These are phyloP conservation scores for Emydoidea blandingii DNA, from an alignment of 2,797 vertebrate species.

Conservation along the genomic window DNA sequence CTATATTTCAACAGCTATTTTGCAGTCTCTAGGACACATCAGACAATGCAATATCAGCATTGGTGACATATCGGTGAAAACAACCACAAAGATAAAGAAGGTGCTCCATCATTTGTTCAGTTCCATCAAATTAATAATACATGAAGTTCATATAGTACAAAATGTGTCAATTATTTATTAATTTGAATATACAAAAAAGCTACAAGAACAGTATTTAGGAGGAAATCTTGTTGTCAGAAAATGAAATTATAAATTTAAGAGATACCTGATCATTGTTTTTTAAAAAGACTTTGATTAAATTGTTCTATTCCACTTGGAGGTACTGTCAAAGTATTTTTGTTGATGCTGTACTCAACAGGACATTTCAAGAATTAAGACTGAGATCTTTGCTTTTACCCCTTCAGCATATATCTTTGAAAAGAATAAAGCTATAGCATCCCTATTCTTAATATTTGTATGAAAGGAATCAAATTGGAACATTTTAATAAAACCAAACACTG, in stretches of 20 bases:
- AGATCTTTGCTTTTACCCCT: neutral
- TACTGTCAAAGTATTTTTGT: neutral
- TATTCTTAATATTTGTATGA: neutral
- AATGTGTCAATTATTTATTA: conserved; percentile 76
- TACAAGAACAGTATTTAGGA: neutral
- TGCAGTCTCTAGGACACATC: conserved; percentile 61
- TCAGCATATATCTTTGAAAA: conserved; percentile 5
- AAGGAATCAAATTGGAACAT: conserved; percentile 9
- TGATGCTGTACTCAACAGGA: neutral
- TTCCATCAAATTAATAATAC: conserved; percentile 78
- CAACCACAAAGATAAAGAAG: conserved; percentile 74
- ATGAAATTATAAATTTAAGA: conserved; percentile 20
- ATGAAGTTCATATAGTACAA: conserved; percentile 74
- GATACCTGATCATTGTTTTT: conserved; percentile 4
- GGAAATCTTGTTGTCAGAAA: conserved; percentile 26
- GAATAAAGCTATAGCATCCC: neutral
- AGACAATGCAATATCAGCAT: conserved; percentile 61
- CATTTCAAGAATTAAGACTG: neutral
- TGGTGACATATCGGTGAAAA: conserved; percentile 72
- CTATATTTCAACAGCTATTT: conserved; percentile 65
- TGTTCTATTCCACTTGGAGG: neutral
- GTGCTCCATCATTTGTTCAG: conserved; percentile 75
- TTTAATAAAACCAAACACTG: conserved; percentile 24
- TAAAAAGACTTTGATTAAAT: neutral
- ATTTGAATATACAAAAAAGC: conserved; percentile 60